Conservation (phyloP, 1,140 invertebrate genomes). For the Whitmania pigra region DNA sequence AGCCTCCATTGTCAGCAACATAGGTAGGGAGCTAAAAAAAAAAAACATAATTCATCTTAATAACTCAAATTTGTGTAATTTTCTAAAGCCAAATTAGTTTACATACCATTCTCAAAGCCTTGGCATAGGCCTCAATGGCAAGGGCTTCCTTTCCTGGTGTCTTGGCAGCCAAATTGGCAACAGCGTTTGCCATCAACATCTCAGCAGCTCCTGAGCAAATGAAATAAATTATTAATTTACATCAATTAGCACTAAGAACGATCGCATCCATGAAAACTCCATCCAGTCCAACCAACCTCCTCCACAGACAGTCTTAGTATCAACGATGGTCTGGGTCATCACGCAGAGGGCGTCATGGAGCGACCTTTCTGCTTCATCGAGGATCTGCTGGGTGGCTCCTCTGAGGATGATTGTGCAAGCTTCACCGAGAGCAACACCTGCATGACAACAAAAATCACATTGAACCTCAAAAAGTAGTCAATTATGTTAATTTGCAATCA, state of each 20-base stretch:
- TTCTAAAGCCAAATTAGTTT: not conserved
- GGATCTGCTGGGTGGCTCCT: constrained; percentile 96
- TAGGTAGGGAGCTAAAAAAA: constrained; percentile 66
- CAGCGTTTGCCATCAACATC: constrained; percentile 89
- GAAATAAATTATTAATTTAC: no score
- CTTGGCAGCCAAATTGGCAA: constrained; percentile 64
- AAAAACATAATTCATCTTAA: not conserved
- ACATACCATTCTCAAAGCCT: constrained; percentile 53
- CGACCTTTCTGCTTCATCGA: constrained; percentile 95
- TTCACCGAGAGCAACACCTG: constrained; percentile 74
- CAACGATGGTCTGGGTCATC: constrained; percentile 81
- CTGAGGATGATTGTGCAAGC: constrained; percentile 93
- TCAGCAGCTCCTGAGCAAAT: constrained; percentile 51
- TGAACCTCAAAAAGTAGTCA: no score
- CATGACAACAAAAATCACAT: not conserved
- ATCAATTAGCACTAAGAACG: no score
- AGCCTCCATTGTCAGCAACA: constrained; percentile 96
- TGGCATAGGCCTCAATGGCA: constrained; percentile 90
- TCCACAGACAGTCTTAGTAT: constrained; percentile 77
- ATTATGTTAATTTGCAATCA: no score
- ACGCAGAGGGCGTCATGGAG: constrained; percentile 97
- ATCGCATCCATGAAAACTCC: no score
- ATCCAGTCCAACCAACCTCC: constrained; percentile 52
- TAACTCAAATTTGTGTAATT: no score
- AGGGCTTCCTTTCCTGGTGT: constrained; percentile 94